phyloP scores from a whole-genome alignment of 2,888 invertebrate genomes.

The Trichopoda pennipes region DNA sequence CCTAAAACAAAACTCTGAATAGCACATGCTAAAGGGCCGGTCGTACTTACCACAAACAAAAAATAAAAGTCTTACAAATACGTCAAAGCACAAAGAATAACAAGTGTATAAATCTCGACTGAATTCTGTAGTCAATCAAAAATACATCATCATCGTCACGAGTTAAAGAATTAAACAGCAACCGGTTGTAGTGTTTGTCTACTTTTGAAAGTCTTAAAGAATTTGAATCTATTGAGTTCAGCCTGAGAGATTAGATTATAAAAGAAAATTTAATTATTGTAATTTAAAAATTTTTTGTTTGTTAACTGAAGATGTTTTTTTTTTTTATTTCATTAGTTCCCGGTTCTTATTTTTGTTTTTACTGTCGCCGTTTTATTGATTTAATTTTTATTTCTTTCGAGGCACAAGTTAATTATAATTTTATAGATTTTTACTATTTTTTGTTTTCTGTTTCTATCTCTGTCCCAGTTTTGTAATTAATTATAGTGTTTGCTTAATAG shows the following conservation, averaged over 20 bases:
- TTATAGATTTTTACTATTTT: conserved; percentile 44
- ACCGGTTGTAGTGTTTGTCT: conserved; percentile 9
- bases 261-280: conserved; percentile 51
- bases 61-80: not conserved
- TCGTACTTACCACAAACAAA: conserved; percentile 1
- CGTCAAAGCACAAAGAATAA: conserved; percentile 5
- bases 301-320: not conserved
- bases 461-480: conserved; percentile 67
- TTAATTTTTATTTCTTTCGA: conserved; percentile 8
- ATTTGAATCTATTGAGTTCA: conserved; percentile 47
- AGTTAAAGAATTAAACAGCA: conserved; percentile 7
- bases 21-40: conserved; percentile 60
- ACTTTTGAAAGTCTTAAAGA: conserved; percentile 4
- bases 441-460: conserved; percentile 13
- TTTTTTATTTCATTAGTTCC: not conserved
- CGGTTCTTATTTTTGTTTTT: not conserved
- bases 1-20: not conserved
- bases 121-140: conserved; percentile 56
- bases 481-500: conserved; percentile 61
- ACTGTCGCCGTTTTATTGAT: conserved; percentile 7
- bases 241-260: conserved; percentile 10
- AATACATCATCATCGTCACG: conserved; percentile 44
- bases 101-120: conserved; percentile 39
- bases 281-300: conserved; percentile 29
- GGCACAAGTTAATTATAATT: conserved; percentile 58